phyloP scores from a whole-genome alignment of 2,797 vertebrate genomes.

The Miichthys miiuy region DNA sequence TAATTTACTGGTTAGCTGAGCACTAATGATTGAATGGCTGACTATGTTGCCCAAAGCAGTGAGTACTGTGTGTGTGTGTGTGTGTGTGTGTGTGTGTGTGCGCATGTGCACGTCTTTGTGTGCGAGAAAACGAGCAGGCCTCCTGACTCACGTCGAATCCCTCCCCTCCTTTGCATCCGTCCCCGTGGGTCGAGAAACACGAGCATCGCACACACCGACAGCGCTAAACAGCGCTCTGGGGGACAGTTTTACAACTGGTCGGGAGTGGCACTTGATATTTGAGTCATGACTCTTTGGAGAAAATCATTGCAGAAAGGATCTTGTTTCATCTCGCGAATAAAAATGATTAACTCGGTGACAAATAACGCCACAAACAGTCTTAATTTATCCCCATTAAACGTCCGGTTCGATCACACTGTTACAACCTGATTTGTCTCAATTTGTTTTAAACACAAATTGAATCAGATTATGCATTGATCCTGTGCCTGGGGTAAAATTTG shows the following conservation, averaged over 20 bases:
- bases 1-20: constrained; percentile 77
- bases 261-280: constrained; percentile 48
- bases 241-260: constrained; percentile 52
- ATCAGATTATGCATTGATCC: constrained; percentile 74
- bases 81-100: constrained; percentile 12
- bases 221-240: constrained; percentile 53
- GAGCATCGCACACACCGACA: constrained; percentile 14
- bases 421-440: constrained; percentile 76
- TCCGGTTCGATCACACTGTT: constrained; percentile 57
- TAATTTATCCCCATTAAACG: constrained; percentile 43
- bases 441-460: constrained; percentile 70
- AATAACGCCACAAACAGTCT: constrained; percentile 41
- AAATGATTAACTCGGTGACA: constrained; percentile 66
- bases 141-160: too few species aligned
- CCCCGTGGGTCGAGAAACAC: constrained; percentile 45
- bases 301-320: constrained; percentile 61
- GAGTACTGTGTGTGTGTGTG: too few species aligned
- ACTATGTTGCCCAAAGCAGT: constrained; percentile 58
- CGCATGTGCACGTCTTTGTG: constrained; percentile 28
- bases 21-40: constrained; percentile 71
- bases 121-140: too few species aligned
- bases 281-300: constrained; percentile 46
- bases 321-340: constrained; percentile 59
- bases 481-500: constrained; percentile 46
- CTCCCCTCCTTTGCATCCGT: constrained; percentile 18